Conservation (phyloP, 2,888 invertebrate species). For the Cephonodes hylas region DNA sequence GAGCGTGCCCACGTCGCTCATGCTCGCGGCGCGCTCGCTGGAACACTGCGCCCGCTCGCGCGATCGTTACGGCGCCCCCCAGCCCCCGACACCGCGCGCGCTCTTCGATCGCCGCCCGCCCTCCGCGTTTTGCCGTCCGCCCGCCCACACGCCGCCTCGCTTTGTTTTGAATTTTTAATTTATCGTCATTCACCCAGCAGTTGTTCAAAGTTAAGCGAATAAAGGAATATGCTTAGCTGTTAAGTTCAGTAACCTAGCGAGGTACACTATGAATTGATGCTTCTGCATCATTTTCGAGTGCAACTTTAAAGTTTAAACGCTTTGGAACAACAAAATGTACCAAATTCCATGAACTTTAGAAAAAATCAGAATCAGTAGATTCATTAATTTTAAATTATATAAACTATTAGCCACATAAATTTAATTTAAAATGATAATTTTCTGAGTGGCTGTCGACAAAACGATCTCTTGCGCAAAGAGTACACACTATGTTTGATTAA, state of each 20-base stretch:
- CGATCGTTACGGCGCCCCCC: slow-evolving; percentile 64
- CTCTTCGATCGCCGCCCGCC: slow-evolving; percentile 77
- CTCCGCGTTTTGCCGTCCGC: slow-evolving; percentile 62
- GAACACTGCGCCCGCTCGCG: slow-evolving; percentile 71
- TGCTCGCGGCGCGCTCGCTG: slow-evolving; percentile 77
- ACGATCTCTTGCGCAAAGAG: background rate
- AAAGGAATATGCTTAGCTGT: slow-evolving; percentile 43
- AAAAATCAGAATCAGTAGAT: no score
- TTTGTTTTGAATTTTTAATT: slow-evolving; percentile 80
- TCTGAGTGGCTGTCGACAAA: background rate
- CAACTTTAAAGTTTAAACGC: background rate
- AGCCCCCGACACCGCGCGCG: slow-evolving; percentile 67
- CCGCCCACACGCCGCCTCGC: slow-evolving; percentile 69
- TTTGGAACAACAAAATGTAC: no score
- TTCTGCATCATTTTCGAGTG: no score
- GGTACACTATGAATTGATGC: background rate
- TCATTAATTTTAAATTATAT: no score
- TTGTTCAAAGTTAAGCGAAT: slow-evolving; percentile 49
- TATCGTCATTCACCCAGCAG: slow-evolving; percentile 72
- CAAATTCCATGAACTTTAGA: no score
- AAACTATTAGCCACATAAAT: no score
- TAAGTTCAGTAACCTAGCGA: slow-evolving; percentile 3
- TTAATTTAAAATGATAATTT: no score
- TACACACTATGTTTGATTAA: background rate
- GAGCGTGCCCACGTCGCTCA: slow-evolving; percentile 80